These are phyloP conservation scores for Monochamus saltuarius DNA, from an alignment of 1,140 invertebrate genomes.

Conservation along the genomic window DNA sequence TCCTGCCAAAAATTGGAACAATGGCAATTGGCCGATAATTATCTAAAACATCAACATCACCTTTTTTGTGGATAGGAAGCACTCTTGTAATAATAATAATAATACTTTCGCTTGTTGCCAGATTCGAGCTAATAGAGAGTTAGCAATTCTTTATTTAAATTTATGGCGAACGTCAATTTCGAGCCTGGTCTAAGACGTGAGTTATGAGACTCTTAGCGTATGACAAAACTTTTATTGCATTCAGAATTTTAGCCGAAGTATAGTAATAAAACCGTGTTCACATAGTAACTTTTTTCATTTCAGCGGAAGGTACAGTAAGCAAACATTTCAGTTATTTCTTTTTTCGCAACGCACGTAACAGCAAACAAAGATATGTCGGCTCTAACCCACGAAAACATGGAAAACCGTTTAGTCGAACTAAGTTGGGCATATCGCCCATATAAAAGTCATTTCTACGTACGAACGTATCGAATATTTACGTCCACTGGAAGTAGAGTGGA, in stretches of 20 bases:
- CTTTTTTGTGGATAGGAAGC: no score
- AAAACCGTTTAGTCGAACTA: conserved; percentile 28
- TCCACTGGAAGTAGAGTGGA: no score
- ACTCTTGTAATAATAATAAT: no score
- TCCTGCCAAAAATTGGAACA: no score
- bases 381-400: conserved; percentile 23
- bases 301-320: conserved; percentile 12
- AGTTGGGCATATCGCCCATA: conserved; percentile 20
- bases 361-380: conserved; percentile 27
- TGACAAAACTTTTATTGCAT: conserved; percentile 8
- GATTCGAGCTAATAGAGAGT: no score
- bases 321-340: conserved; percentile 18
- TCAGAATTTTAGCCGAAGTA: conserved; percentile 7
- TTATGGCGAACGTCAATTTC: no score
- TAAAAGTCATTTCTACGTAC: conserved; percentile 19
- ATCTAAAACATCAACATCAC: no score
- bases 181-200: no score
- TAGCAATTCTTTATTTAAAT: no score
- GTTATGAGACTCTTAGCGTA: no score
- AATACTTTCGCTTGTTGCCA: no score
- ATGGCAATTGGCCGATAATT: no score
- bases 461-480: background rate
- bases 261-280: conserved; percentile 17
- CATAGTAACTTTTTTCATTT: conserved; percentile 20
- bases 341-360: conserved; percentile 24